phyloP scores from a whole-genome alignment of 2,888 invertebrate genomes.

The Polyploca ridens region DNA sequence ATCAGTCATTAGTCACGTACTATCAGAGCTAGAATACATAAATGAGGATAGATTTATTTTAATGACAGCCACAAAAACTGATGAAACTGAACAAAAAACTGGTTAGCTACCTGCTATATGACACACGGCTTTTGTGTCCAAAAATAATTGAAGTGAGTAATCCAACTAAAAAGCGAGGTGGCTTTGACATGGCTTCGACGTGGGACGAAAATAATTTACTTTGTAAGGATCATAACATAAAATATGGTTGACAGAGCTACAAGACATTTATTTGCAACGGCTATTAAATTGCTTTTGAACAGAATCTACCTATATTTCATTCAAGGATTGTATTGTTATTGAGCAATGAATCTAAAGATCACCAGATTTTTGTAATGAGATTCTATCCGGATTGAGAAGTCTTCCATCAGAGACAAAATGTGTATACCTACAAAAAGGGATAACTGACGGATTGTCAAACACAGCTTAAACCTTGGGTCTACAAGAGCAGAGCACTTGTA shows the following conservation, averaged over 20 bases:
- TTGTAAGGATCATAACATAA: background rate
- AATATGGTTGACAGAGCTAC: background rate
- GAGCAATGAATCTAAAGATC: too few relatives aligned
- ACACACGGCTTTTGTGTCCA: conserved; percentile 38
- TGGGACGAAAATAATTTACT: conserved; percentile 23
- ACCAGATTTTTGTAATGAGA: background rate
- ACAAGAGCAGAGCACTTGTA: too few relatives aligned
- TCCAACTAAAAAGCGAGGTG: conserved; percentile 24
- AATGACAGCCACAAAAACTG: background rate
- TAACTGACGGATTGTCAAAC: too few relatives aligned
- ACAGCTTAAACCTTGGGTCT: too few relatives aligned
- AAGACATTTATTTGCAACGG: background rate
- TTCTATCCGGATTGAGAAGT: too few relatives aligned
- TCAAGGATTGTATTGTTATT: too few relatives aligned
- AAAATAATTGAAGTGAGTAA: conserved; percentile 38
- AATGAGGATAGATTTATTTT: background rate
- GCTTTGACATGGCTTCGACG: conserved; percentile 24
- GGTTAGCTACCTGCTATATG: conserved; percentile 23
- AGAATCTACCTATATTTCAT: too few relatives aligned
- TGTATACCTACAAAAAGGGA: too few relatives aligned
- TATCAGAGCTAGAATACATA: too few relatives aligned
- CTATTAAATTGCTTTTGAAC: too few relatives aligned
- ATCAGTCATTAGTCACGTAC: too few relatives aligned
- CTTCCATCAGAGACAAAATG: too few relatives aligned
- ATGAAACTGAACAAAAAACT: conserved; percentile 11